A percentile compares a stretch with the other conserved stretches of the same genome.
These are phyloP conservation scores for Lysandra bellargus DNA, from an alignment of 2,888 invertebrate genomes.

Conservation along the genomic window DNA sequence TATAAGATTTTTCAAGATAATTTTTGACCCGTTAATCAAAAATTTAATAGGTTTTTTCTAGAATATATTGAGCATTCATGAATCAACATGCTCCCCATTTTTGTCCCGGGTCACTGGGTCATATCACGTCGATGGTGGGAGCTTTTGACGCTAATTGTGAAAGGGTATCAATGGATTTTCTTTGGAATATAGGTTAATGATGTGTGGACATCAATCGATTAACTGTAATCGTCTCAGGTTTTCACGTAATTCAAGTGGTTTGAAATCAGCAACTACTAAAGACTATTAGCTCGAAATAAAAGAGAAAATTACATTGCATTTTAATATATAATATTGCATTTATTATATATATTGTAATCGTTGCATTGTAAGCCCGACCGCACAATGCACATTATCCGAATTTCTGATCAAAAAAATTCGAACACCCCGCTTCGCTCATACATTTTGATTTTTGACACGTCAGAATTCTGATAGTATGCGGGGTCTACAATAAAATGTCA, in stretches of 20 bases:
- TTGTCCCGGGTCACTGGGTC: constrained; percentile 43
- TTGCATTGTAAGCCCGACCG: too few species aligned
- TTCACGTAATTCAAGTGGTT: neutral
- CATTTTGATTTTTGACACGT: too few species aligned
- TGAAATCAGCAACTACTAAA: neutral
- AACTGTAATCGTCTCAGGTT: neutral
- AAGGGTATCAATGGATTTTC: neutral
- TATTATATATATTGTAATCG: neutral
- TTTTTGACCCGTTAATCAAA: too few species aligned
- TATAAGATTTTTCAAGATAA: too few species aligned
- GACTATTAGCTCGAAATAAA: neutral
- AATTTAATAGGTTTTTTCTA: too few species aligned
- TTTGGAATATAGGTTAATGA: neutral
- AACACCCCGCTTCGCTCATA: too few species aligned
- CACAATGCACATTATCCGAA: too few species aligned
- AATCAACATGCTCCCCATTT: constrained; percentile 23
- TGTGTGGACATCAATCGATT: neutral
- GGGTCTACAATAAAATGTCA: too few species aligned
- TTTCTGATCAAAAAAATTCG: too few species aligned
- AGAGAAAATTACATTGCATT: too few species aligned
- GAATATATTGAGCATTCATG: neutral
- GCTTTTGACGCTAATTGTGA: constrained; percentile 18
- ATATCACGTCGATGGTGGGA: constrained; percentile 41
- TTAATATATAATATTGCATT: too few species aligned
- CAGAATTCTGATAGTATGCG: too few species aligned